Conservation (phyloP, 1,140 invertebrate genomes). For the Drosophila ananassae region DNA sequence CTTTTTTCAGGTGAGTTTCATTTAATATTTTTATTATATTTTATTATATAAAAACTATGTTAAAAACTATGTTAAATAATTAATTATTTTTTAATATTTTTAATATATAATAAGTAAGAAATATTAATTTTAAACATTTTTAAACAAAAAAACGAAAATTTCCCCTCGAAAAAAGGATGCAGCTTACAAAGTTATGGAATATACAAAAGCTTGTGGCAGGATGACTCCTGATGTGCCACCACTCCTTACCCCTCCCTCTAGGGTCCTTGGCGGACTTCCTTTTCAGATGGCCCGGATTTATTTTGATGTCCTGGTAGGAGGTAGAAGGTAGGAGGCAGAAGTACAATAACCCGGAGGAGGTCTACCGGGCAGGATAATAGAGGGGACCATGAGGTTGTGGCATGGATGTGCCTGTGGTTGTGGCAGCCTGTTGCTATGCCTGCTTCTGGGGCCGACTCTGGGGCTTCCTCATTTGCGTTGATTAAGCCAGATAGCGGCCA, state of each 20-base stretch:
- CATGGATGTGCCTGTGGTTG: background rate
- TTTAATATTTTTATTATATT: too few relatives aligned
- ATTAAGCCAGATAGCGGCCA: slow-evolving; percentile 64
- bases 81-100: too few relatives aligned
- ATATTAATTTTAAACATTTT: too few relatives aligned
- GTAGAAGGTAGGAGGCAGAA: background rate
- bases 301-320: slow-evolving; percentile 44
- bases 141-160: too few relatives aligned
- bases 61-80: too few relatives aligned
- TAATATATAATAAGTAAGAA: too few relatives aligned
- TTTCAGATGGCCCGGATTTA: slow-evolving; percentile 29
- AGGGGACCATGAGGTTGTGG: background rate
- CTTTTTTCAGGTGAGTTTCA: too few relatives aligned
- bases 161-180: too few relatives aligned
- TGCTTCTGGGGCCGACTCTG: slow-evolving; percentile 13
- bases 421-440: slow-evolving; percentile 62
- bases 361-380: background rate
- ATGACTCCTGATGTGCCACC: slow-evolving; percentile 25
- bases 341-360: slow-evolving; percentile 60
- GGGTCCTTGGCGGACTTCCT: background rate
- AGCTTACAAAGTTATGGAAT: slow-evolving; percentile 46
- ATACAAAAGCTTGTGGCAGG: slow-evolving; percentile 43
- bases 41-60: too few relatives aligned
- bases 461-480: slow-evolving; percentile 67
- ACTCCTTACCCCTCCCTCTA: slow-evolving; percentile 1